Evolutionary conservation across 2,113 vertebrate species (phyloP), one percentile per base, ranked within the genome.

Genomic region (Platysternon megacephalum): DNA sequence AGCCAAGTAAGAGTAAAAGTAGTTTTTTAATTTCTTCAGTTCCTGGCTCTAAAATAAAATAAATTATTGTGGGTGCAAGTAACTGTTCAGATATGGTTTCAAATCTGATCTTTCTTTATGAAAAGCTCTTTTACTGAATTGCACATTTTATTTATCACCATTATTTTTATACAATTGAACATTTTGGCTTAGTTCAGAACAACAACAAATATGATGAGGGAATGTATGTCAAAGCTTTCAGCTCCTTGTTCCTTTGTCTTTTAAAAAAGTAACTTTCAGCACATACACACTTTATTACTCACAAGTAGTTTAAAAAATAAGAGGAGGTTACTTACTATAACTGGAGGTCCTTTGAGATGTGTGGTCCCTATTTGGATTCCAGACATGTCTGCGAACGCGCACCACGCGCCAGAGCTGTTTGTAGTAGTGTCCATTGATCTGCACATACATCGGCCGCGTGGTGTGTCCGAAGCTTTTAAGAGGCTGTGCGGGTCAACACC

Each of bases 1-100:
- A 99, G 84, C 99, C 99, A 55, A 99, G 98, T 61, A 99, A 97
- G 84, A 99, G 99, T 95, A 99, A 97, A 82, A 99, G 97, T 8
- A 99, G 97, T 88, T 99, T 99, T 97, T 99, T 99, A 97, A 99
- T 98, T 98, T 99, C 99, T 91, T 99, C 99, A 91, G 99, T 98
- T 88, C 99, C 99, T 98, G 99, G 99, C 92, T 99, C 99, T 99
- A 97, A 94, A 98, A 96, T 61, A 82, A 92, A 93, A 93, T 95
- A 97, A 52, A 96, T 80, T 55, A 85, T 61, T 49, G 58, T 28
- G n/a, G 80, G 82, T 88, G 79, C 68, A 94, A 26, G 79, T 44
- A 81, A 51, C 9, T 86, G 13, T 46, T 78, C 21, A 48, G 78
- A 58, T 46, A 85, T 0, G 5, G 7, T 42, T 49, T 61, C 48